These are phyloP conservation scores for Gymnorhina tibicen DNA, from an alignment of 2,113 vertebrate species.

Conservation along the genomic window DNA sequence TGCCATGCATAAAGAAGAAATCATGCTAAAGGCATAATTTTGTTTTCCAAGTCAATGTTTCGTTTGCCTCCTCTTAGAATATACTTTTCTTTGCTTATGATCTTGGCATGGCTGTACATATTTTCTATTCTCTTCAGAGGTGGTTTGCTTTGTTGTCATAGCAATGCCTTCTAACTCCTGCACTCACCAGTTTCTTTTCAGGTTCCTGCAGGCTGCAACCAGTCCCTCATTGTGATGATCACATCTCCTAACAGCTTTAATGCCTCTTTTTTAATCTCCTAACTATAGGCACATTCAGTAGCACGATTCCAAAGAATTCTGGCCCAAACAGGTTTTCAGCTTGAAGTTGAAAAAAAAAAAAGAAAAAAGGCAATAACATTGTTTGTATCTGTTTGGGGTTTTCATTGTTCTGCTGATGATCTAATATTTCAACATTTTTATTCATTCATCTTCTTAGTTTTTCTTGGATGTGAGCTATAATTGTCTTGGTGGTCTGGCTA, in stretches of 20 bases:
- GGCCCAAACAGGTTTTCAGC: constrained; percentile 14
- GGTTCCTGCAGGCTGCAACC: constrained; percentile 56
- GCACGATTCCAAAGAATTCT: constrained; percentile 33
- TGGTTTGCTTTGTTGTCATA: constrained; percentile 59
- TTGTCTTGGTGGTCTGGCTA: background rate
- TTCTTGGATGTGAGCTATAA: background rate
- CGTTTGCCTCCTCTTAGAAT: constrained; percentile 35
- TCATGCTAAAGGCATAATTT: background rate
- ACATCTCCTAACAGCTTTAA: constrained; percentile 26
- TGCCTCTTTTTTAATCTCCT: background rate
- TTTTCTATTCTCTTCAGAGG: constrained; percentile 50
- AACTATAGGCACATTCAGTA: constrained; percentile 32
- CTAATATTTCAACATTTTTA: constrained; percentile 23
- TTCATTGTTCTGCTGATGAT: constrained; percentile 3
- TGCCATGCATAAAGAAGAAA: constrained; percentile 5
- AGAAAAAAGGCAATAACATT: background rate
- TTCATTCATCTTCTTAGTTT: constrained; percentile 11
- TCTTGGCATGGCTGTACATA: constrained; percentile 26
- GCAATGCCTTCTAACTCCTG: constrained; percentile 27
- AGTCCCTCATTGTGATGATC: constrained; percentile 52
- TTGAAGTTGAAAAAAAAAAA: background rate
- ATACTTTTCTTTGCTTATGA: constrained; percentile 5
- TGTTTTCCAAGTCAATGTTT: constrained; percentile 25
- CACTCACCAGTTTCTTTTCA: constrained; percentile 35
- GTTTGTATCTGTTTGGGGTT: constrained; percentile 1